A percentile compares a stretch with the other conserved stretches of the same genome.
Conservation (phyloP, 2,797 vertebrate species). For the Columba guinea region DNA sequence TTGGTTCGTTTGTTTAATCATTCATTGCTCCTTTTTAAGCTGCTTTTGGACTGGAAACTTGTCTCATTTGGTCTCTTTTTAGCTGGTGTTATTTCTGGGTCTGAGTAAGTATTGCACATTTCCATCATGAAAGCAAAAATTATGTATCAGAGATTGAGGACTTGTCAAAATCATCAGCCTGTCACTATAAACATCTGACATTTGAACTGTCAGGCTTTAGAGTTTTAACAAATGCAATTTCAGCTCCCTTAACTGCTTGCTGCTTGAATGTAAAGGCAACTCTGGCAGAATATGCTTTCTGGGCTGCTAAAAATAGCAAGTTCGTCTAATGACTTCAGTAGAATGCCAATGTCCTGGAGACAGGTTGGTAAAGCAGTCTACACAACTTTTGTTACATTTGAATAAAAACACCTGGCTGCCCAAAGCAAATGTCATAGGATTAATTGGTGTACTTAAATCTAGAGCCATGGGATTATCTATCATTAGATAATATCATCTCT, state of each 20-base stretch:
- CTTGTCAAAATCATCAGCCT: constrained; percentile 27
- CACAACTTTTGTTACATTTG: not conserved
- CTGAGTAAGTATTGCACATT: not conserved
- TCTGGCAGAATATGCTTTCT: constrained; percentile 12
- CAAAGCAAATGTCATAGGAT: not conserved
- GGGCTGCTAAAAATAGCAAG: not conserved
- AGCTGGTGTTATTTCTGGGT: constrained; percentile 37
- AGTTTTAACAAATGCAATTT: not conserved
- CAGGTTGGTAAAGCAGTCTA: not conserved
- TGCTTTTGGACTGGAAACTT: constrained; percentile 47
- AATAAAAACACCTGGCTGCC: not conserved
- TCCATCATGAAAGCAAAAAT: not conserved
- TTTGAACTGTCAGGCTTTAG: not conserved
- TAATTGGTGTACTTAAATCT: not conserved
- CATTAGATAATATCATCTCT: not conserved
- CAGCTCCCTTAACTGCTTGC: not conserved
- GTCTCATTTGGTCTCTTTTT: constrained; percentile 11
- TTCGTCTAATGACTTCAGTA: not conserved
- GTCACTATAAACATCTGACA: not conserved
- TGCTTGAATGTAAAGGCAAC: not conserved
- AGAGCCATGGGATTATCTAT: not conserved
- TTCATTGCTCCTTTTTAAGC: constrained; percentile 41
- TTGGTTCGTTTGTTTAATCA: constrained; percentile 48
- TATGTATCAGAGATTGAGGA: not conserved
- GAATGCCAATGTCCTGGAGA: not conserved